Base-by-base conservation (phyloP, 2,113 vertebrate genomes). In the Empidonax alnorum region DNA sequence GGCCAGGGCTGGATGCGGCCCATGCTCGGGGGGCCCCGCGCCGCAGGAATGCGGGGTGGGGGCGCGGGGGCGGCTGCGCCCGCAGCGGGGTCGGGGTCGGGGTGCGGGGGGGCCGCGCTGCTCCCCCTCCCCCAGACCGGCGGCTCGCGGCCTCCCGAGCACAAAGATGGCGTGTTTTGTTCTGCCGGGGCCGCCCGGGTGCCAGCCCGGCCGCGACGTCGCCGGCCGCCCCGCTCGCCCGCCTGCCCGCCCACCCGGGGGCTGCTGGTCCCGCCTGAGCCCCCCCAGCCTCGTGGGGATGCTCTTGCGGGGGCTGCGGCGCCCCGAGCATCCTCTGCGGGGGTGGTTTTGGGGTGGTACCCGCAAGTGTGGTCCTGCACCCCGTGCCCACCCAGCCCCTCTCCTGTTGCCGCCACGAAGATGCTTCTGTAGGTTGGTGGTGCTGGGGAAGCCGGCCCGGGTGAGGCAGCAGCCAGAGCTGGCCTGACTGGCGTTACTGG, bases 401-500 rank as follows among this genome's bases (percentile, higher is more conserved):
- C 37, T 68, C 49, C 0, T 3, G 46, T 25, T 49, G 83, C 42
- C 2, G 3, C 63, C 4, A 1, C 5, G 44, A 46, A 42, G 92
- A 84, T 84, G 94, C 76, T 81, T 52, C 39, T 75, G 66, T 66
- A 92, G 75, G 89, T 55, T 83, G 42, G 25, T 0, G 5, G 53
- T 31, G 58, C 56, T 0, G n/a, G 42, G 37, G 68, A 56, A 75
- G 50, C 74, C 0, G 9, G 74, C 30, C 89, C 61, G 14, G 92
- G 72, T 1, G 31, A 91, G 90, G 90, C 59, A 5, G 77, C 85
- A 91, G 78, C 59, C 2, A 0, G 85, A 90, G 82, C 93, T 92
- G 88, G 90, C 85, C 55, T 63, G 93, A 90, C 94, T 94, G 94
- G 94, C 52, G 30, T 77, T 90, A 67, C 96, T 90, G 93, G 96